Evolutionary conservation across 2,113 vertebrate genomes (phyloP).

Genomic region (Isichthys henryi): DNA sequence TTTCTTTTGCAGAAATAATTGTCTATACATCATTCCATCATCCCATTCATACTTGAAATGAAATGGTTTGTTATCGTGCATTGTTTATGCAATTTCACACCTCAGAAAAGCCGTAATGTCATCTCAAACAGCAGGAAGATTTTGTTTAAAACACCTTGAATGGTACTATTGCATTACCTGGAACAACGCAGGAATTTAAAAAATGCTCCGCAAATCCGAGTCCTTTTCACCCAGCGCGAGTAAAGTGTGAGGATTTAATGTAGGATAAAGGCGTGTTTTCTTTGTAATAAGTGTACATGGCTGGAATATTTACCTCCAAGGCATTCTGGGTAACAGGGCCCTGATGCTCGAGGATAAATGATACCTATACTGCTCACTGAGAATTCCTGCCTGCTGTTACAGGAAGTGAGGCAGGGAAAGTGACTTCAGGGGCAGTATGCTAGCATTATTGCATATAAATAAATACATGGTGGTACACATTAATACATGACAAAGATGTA

Average conservation of each 20-base stretch:
- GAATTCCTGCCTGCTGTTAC: neutral
- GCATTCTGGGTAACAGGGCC: neutral
- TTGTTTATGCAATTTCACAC: conserved; percentile 1
- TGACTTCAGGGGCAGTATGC: neutral
- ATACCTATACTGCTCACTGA: neutral
- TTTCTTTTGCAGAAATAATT: neutral
- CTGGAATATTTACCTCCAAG: neutral
- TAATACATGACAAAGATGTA: neutral
- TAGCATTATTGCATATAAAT: neutral
- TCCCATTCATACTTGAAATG: neutral
- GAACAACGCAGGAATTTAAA: neutral
- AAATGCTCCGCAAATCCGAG: neutral
- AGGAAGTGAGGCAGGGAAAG: neutral
- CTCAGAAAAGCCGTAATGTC: neutral
- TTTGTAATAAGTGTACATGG: neutral
- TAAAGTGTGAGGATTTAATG: neutral
- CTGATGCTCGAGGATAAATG: neutral
- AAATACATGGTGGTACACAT: neutral
- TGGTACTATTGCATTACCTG: neutral
- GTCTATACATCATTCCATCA: neutral
- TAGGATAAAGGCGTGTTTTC: neutral
- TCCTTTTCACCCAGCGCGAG: neutral
- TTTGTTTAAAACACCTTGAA: neutral
- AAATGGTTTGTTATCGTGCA: neutral
- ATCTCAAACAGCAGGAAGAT: neutral